A percentile compares a stretch with the other conserved stretches of the same genome.
phyloP scores from a whole-genome alignment of 2,888 invertebrate genomes.

The Protophormia terraenovae region DNA sequence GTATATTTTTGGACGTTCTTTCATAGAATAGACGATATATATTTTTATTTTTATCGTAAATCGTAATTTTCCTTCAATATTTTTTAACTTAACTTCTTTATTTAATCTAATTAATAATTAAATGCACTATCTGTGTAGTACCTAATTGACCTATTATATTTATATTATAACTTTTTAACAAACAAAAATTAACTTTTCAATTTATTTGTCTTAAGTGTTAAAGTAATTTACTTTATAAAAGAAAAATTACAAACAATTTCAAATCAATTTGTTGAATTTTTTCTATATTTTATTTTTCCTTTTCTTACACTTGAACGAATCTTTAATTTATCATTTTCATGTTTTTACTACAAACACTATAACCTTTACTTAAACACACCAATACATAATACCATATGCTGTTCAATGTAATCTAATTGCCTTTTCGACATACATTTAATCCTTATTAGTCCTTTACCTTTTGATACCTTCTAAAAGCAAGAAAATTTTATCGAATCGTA shows the following conservation, averaged over 20 bases:
- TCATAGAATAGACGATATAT: too few species aligned
- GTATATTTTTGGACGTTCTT: too few species aligned
- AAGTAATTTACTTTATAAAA: slow-evolving; percentile 70
- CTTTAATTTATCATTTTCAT: slow-evolving; percentile 69
- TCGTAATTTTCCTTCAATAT: too few species aligned
- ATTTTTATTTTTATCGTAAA: too few species aligned
- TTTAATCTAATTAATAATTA: too few species aligned
- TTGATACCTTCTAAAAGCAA: slow-evolving; percentile 44
- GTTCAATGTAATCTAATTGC: slow-evolving; percentile 75
- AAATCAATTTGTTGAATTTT: slow-evolving; percentile 68
- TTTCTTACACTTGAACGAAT: slow-evolving; percentile 35
- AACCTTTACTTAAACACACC: neutral
- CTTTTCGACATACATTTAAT: slow-evolving; percentile 80
- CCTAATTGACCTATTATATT: neutral
- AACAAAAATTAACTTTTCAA: slow-evolving; percentile 13
- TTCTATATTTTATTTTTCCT: neutral
- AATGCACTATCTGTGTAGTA: too few species aligned
- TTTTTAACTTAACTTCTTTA: too few species aligned
- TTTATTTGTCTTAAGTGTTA: slow-evolving; percentile 6
- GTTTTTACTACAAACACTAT: neutral
- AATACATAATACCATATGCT: slow-evolving; percentile 44
- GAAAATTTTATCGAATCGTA: slow-evolving; percentile 29
- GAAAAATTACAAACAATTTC: slow-evolving; percentile 68
- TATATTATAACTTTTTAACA: neutral
- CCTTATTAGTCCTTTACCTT: slow-evolving; percentile 76